Conservation (phyloP, 2,113 vertebrate genomes). For the Cyphomyrus discorhynchus region DNA sequence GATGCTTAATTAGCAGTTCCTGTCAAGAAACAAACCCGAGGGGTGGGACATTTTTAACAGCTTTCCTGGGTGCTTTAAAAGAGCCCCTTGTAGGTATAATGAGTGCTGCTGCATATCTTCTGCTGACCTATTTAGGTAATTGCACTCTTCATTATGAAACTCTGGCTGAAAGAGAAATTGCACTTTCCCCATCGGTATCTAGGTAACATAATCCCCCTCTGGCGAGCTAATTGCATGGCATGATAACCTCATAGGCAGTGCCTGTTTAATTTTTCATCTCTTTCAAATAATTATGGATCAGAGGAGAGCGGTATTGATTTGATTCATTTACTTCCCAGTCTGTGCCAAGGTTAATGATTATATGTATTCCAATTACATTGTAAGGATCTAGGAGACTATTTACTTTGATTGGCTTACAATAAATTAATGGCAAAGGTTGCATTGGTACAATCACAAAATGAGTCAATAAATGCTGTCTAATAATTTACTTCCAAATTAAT, state of each 20-base stretch:
- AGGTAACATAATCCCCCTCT: constrained; percentile 95
- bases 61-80: constrained; percentile 42
- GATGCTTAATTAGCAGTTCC: constrained; percentile 52
- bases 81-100: constrained; percentile 61
- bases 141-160: constrained; percentile 84
- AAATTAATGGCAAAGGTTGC: constrained; percentile 60
- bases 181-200: constrained; percentile 88
- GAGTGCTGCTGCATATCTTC: constrained; percentile 59
- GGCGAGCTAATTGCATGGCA: constrained; percentile 93
- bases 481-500: neutral
- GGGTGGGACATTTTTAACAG: constrained; percentile 30
- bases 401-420: constrained; percentile 76
- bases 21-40: constrained; percentile 35
- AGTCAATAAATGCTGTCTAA: constrained; percentile 7
- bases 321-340: constrained; percentile 91
- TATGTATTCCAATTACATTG: constrained; percentile 86
- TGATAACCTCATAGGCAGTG: constrained; percentile 87
- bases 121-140: constrained; percentile 81
- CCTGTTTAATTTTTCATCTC: constrained; percentile 98
- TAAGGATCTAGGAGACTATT: constrained; percentile 73
- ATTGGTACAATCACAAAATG: constrained; percentile 47
- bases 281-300: constrained; percentile 99
- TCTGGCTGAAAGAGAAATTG: constrained; percentile 87
- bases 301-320: constrained; percentile 96
- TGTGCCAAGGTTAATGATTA: constrained; percentile 96